These are phyloP conservation scores for Zosterops lateralis DNA, from an alignment of 2,113 vertebrate genomes.

Conservation along the genomic window DNA sequence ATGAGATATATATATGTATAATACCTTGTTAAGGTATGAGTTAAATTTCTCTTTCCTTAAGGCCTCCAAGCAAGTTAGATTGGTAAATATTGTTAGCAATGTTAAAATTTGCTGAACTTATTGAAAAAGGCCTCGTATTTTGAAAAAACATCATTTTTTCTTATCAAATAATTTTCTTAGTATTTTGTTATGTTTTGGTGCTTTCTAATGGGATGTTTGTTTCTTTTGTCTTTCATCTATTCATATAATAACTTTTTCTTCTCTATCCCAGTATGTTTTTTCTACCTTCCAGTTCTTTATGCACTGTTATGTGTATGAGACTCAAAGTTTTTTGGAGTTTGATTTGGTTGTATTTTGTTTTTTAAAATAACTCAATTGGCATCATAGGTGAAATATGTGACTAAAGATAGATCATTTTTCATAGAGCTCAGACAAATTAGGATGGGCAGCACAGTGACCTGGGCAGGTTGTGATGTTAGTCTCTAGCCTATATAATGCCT, in stretches of 20 bases:
- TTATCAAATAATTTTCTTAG: neutral
- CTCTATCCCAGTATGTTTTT: neutral
- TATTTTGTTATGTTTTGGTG: neutral
- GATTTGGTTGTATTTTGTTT: neutral
- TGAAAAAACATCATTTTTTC: neutral
- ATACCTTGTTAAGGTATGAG: neutral
- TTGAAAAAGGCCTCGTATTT: neutral
- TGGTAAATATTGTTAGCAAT: neutral
- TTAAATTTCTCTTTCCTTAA: neutral
- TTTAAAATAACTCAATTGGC: neutral
- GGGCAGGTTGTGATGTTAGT: neutral
- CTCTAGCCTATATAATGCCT: neutral
- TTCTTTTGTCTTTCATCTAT: neutral
- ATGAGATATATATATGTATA: no score
- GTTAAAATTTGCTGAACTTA: neutral
- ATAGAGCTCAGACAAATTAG: neutral
- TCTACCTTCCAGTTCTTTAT: neutral
- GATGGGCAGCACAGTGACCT: neutral
- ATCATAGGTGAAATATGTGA: neutral
- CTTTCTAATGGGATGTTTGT: neutral
- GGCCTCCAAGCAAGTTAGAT: neutral
- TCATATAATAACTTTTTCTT: neutral
- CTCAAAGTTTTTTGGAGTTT: neutral
- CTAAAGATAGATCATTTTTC: neutral
- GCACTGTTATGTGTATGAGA: rapidly evolving